A percentile compares a stretch with the other conserved stretches of the same genome.
Evolutionary conservation across 2,113 vertebrate genomes (phyloP).

Genomic region (Pelecanus crispus): DNA sequence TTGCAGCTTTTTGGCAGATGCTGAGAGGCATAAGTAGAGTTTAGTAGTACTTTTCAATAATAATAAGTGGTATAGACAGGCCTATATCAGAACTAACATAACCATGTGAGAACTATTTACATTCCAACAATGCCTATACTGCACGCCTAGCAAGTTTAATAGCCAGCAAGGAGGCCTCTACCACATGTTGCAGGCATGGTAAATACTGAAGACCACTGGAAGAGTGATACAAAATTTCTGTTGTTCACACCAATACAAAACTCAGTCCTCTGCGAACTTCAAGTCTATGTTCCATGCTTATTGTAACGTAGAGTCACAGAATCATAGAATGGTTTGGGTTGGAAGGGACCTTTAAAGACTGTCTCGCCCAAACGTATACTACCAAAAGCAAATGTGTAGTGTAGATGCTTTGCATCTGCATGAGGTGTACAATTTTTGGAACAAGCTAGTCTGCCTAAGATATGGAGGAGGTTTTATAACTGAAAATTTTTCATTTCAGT

Average conservation of each 20-base stretch:
- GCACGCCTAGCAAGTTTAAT: not conserved
- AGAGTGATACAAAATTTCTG: not conserved
- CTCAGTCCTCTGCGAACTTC: not conserved
- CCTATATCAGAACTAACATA: not conserved
- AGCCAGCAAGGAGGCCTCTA: not conserved
- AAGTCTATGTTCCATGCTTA: accelerated
- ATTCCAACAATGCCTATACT: not conserved
- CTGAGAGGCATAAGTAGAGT: not conserved
- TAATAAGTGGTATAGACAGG: not conserved
- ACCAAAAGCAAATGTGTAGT: not conserved
- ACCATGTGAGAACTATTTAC: not conserved
- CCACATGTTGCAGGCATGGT: not conserved
- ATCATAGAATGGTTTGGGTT: not conserved
- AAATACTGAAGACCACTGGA: not conserved
- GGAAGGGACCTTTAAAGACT: not conserved
- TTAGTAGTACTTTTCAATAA: not conserved
- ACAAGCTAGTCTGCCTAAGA: not conserved
- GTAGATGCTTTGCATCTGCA: not conserved
- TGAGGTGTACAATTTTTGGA: not conserved
- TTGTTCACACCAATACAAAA: not conserved
- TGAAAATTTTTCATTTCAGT: not conserved
- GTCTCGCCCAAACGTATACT: not conserved
- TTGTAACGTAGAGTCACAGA: not conserved
- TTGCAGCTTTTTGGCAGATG: slow-evolving; percentile 42
- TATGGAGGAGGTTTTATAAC: not conserved